A percentile compares a stretch with the other conserved stretches of the same genome.
phyloP scores from a whole-genome alignment of 2,888 invertebrate species.

The Nudaria mundana region DNA sequence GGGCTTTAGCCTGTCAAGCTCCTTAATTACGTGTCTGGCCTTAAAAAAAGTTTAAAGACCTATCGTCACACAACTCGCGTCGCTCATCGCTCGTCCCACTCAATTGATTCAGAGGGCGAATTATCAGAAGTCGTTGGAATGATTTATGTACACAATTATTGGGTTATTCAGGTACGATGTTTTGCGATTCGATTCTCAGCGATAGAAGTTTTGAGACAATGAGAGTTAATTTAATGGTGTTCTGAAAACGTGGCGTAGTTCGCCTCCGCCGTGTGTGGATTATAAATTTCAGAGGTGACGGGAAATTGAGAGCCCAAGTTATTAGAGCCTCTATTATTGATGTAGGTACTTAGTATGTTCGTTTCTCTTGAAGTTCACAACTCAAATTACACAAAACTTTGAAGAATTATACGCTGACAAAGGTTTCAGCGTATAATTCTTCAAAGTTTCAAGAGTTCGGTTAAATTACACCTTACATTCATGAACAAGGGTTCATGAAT shows the following conservation, averaged over 20 bases:
- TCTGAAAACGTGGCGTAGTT: constrained; percentile 42
- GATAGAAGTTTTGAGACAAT: constrained; percentile 75
- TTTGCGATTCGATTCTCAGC: constrained; percentile 69
- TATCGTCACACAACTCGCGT: too few relatives aligned
- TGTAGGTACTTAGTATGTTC: background rate
- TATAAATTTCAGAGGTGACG: constrained; percentile 20
- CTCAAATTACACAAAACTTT: too few relatives aligned
- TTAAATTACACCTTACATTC: too few relatives aligned
- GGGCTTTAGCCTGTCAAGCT: too few relatives aligned
- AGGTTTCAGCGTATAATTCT: too few relatives aligned
- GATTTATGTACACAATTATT: constrained; percentile 82
- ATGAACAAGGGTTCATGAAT: too few relatives aligned
- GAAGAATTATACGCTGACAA: too few relatives aligned
- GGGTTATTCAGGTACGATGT: constrained; percentile 78
- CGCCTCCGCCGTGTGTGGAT: constrained; percentile 25
- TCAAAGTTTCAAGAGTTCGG: too few relatives aligned
- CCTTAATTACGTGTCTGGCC: too few relatives aligned
- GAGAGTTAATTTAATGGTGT: constrained; percentile 71
- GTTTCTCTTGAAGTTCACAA: background rate
- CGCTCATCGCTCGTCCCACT: constrained; percentile 33
- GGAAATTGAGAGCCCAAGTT: background rate
- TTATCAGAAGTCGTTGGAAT: constrained; percentile 80
- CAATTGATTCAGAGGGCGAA: constrained; percentile 67
- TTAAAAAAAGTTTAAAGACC: too few relatives aligned
- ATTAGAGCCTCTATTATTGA: too few relatives aligned